Base-by-base conservation (phyloP, 2,113 vertebrate genomes). In the Myanophis thanlyinensis region DNA sequence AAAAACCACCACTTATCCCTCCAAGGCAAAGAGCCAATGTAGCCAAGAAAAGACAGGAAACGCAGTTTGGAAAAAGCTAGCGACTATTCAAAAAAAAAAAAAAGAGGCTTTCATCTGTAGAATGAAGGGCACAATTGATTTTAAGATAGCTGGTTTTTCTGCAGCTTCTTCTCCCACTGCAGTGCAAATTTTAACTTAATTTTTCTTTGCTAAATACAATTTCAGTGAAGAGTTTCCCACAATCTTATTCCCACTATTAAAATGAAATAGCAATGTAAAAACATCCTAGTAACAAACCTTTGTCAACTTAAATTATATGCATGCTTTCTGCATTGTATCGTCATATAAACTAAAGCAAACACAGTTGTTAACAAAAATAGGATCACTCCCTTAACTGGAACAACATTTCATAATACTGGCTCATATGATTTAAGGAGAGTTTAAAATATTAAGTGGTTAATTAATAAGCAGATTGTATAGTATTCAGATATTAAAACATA, bases 41-140 rank as follows among this genome's bases (percentile, higher is more conserved):
- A 96, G 96, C 53, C 94, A 97, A 94, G 96, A 96, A 95, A 97
- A 97, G 94, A 93, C 93, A 93, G 95, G 93, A 96, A 96, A 95
- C 54, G 11, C 95, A 94, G 95, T 95, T 92, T 62, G 84, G 80
- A 88, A 92, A 92, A 62, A 48, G 85, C 85, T 90, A 94, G 46
- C 53, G 85, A 54, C 95, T 93, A 95, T 95, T 95, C 94, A 94
- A 95, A 90, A 94, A 93, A 67, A 27, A 54, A 53, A 6, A 25
- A 6, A 56, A 8, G 86, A 93, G 22, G 84, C 90, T 91, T 93
- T 92, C 95, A 95, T 94, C 93, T 93, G 94, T 30, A 92, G 92
- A 96, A 95, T 86, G 80, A 94, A 95, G 93, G 92, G 53, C 11
- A 90, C 92, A 91, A 85, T 90, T 89, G 85, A 91, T 93, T 95